Base-by-base conservation (phyloP, 1,140 invertebrate genomes). In the Phenacoccus solenopsis region DNA sequence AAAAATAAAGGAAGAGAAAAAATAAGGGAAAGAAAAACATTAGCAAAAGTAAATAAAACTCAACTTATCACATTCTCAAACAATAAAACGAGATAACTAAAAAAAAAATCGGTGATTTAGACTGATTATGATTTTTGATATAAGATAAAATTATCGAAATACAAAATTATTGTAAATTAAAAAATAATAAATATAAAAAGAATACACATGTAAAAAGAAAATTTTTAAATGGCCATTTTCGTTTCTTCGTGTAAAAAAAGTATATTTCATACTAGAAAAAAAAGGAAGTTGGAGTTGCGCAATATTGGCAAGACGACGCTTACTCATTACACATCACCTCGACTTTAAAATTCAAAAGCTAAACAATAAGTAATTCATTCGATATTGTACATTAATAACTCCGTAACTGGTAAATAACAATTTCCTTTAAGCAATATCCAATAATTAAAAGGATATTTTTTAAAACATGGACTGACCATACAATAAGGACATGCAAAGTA, bases 31-130 rank as follows among this genome's bases (percentile, higher is more conserved):
- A 64, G 22, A 25, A 64, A 27, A 25, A 64, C 59, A 9, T 64
- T 25, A 64, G 25, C 25, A 27, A 49, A 49, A 49, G 9, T 64
- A 64, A 59, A 27, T 49, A 49, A 49, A 49, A 49, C 13, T 49
- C 59, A 64, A 64, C 59, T 64, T 64, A 64, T 64, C 59, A 64
- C 59, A 70, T 70, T 20, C 61, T 70, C 30, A 28, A 70, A 70
- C 21, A 70, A 70, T 70, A 57, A 61, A 57, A 49, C 38, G 16
- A 49, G 16, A 49, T 49, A 49, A 68, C 28, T 30, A 30, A 70
- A 28, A 57, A 70, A 70, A 49, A 70, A 49, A 9, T n/a, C 5
- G 38, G 38, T 49, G 4, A 9, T 49, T 49, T 49, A n/a, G 38
- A 49, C 38, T 49, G 38, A 49, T 49, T 9, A n/a, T 49, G 30